phyloP scores from a whole-genome alignment of 2,797 vertebrate genomes.

The Pseudochirops corinnae region DNA sequence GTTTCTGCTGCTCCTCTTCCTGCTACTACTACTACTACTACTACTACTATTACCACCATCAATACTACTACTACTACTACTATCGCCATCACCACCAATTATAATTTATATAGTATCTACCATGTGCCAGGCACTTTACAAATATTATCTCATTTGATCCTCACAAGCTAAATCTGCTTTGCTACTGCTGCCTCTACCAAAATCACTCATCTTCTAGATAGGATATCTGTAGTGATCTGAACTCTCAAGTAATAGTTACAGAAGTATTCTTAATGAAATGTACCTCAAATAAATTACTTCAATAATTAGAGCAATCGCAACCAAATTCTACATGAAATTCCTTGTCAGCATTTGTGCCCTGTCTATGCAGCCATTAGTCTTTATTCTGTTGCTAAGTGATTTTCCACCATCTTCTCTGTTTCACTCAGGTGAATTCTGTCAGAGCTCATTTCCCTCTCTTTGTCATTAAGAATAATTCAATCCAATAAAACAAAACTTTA shows the following conservation, averaged over 20 bases:
- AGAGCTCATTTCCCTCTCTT: not conserved
- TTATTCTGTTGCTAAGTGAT: not conserved
- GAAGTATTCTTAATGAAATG: conserved; percentile 15
- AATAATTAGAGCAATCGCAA: conserved; percentile 10
- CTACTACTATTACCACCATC: too few species aligned
- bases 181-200: not conserved
- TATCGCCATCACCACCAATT: too few species aligned
- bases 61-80: too few species aligned
- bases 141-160: not conserved
- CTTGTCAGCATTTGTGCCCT: conserved; percentile 13
- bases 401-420: not conserved
- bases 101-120: not conserved
- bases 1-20: too few species aligned
- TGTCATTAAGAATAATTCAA: not conserved
- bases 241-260: not conserved
- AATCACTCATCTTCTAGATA: not conserved
- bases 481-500: conserved; percentile 3
- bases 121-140: not conserved
- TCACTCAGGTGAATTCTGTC: not conserved
- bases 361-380: not conserved
- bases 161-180: not conserved
- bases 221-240: conserved; percentile 25
- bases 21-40: too few species aligned
- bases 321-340: not conserved
- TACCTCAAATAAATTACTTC: conserved; percentile 31